These are phyloP conservation scores for Anguilla anguilla DNA, from an alignment of 2,797 vertebrate genomes.

Conservation along the genomic window DNA sequence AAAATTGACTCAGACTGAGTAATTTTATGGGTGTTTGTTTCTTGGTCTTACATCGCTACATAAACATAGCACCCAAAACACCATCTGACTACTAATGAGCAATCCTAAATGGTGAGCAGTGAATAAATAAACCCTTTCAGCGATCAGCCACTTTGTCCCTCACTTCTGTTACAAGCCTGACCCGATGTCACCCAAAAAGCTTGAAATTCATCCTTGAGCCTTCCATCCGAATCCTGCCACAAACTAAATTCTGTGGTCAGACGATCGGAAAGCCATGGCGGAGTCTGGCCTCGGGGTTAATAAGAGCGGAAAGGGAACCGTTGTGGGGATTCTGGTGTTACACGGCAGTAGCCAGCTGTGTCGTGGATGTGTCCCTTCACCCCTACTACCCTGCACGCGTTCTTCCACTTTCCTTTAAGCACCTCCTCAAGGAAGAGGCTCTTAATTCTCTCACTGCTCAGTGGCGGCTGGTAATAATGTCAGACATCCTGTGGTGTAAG, in stretches of 20 bases:
- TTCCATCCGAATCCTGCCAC: not conserved
- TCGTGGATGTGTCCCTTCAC: not conserved
- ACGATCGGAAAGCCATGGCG: not conserved
- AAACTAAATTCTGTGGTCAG: not conserved
- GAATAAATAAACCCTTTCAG: no score
- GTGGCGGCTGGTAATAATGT: not conserved
- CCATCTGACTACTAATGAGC: not conserved
- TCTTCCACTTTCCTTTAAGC: not conserved
- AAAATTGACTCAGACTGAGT: no score
- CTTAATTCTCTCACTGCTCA: not conserved
- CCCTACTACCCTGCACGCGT: not conserved
- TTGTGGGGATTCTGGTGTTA: not conserved
- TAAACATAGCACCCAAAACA: not conserved
- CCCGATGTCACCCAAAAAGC: not conserved
- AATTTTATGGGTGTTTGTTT: not conserved
- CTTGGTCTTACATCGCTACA: not conserved
- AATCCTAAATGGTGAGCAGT: no score
- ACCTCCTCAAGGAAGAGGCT: not conserved
- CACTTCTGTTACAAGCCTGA: not conserved
- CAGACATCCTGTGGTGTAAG: not conserved
- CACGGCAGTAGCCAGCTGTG: not conserved
- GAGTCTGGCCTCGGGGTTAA: not conserved
- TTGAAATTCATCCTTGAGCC: not conserved
- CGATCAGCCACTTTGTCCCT: not conserved
- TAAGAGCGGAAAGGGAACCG: not conserved